Base-by-base conservation (phyloP, 2,888 invertebrate species). In the Entomobrya multifasciata region DNA sequence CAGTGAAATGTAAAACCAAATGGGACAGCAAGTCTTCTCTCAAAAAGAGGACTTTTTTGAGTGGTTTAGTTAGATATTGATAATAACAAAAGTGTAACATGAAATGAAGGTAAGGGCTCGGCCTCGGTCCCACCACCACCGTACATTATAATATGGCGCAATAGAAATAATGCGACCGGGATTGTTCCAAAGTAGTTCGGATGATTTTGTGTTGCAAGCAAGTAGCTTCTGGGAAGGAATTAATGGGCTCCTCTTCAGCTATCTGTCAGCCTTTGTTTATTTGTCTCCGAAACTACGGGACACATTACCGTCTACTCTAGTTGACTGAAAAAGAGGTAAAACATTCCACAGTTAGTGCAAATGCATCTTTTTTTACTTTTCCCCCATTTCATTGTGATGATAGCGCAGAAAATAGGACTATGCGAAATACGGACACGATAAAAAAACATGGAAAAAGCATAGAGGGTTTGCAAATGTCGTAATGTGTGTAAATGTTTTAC, bases 191-290 rank as follows among this genome's bases (percentile, higher is more conserved):
- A 83, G 82, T 30, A 82, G 36, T 49, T 70, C 6, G 13, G 22
- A 13, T n/a, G 47, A 15, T 47, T 44, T 25, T 22, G 44, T 20
- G 65, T 41, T 70, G 57, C 60, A 52, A 62, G 74, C 74, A 83
- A 76, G 74, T 83, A 74, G 82, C 82, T 83, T 83, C 82, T 83
- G 76, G 82, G 49, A 83, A 83, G 67, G 77, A 83, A 83, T 83
- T 83, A 83, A 83, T 83, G 83, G 83, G 76, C 83, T 83, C 83
- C 77, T 83, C 83, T 83, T 83, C 83, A 83, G 74, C 83, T 25
- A 83, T 83, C 83, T 83, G 83, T 76, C 83, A 83, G 62, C 76
- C 44, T 83, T 83, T 82, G 82, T 82, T 83, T 83, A 77, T 83
- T 83, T 83, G 83, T 83, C 83, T 76, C 76, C 67, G 55, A 83